Evolutionary conservation across 64 coral and sea anemone genomes (phyloP).

Genomic region (Stichodactyla mertensii): DNA sequence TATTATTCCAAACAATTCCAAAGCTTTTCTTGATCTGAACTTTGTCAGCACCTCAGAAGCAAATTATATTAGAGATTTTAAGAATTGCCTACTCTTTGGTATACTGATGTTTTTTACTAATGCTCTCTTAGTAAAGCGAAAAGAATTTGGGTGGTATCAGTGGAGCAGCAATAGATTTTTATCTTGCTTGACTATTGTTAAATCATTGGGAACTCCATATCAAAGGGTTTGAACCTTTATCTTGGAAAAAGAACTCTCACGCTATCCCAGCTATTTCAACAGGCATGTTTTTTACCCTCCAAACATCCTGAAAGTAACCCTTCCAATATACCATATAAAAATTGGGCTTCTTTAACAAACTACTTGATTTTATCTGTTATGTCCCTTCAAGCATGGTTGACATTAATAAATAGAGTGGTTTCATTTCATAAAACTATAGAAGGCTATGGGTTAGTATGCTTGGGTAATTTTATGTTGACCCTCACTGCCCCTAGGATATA

Average conservation of each 20-base stretch:
- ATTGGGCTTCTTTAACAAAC: neutral
- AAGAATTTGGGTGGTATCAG: slow-evolving; percentile 21
- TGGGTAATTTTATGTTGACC: slow-evolving; percentile 2
- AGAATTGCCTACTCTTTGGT: neutral
- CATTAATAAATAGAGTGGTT: neutral
- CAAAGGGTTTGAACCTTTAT: slow-evolving; percentile 4
- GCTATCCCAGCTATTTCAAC: neutral
- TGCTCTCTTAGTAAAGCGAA: slow-evolving; percentile 5
- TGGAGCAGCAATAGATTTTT: slow-evolving; percentile 3
- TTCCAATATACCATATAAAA: neutral
- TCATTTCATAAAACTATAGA: neutral
- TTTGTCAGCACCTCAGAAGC: slow-evolving; percentile 3
- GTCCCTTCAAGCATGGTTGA: slow-evolving; percentile 1
- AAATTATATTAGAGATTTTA: slow-evolving; percentile 6
- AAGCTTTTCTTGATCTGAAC: neutral
- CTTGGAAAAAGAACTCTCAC: neutral
- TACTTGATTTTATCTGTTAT: neutral
- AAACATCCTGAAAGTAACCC: neutral
- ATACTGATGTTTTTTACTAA: neutral
- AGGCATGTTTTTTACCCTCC: neutral
- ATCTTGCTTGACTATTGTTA: slow-evolving; percentile 14
- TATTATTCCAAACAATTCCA: slow-evolving; percentile 21
- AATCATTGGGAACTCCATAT: slow-evolving; percentile 20
- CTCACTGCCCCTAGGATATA: neutral
- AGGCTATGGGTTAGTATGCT: neutral